A percentile compares a stretch with the other conserved stretches of the same genome.
phyloP scores from a whole-genome alignment of 2,888 invertebrate species.

The Frankliniella fusca region DNA sequence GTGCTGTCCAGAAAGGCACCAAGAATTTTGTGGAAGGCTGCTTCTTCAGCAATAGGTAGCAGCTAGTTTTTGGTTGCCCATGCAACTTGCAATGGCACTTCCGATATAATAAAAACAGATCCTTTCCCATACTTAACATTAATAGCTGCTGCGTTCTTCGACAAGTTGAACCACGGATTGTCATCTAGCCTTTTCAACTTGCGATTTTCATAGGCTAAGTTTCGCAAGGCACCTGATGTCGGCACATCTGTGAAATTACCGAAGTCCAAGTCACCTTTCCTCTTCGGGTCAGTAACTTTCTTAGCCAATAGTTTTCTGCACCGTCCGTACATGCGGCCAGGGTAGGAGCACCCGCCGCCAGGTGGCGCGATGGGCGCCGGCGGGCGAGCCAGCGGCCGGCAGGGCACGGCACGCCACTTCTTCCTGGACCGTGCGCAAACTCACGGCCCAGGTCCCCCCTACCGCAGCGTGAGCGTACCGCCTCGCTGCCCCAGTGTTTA shows the following conservation, averaged over 20 bases:
- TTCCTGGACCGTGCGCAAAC: too few relatives aligned
- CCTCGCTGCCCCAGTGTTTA: too few relatives aligned
- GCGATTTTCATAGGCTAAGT: too few relatives aligned
- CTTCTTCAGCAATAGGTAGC: background rate
- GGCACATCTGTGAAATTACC: background rate
- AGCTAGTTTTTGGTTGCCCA: background rate
- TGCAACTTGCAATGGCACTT: constrained; percentile 1
- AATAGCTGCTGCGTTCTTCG: background rate
- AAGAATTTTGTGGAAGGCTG: background rate
- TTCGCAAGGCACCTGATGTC: too few relatives aligned
- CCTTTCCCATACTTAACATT: background rate
- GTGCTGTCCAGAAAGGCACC: background rate
- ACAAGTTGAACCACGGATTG: background rate
- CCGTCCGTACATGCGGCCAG: too few relatives aligned
- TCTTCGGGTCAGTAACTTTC: background rate
- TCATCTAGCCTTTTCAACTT: too few relatives aligned
- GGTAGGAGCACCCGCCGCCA: too few relatives aligned
- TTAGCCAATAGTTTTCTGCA: background rate
- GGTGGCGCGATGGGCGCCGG: too few relatives aligned
- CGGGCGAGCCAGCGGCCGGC: too few relatives aligned
- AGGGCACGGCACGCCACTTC: too few relatives aligned
- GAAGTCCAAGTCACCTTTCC: background rate
- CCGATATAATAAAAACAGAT: background rate
- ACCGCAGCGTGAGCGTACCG: too few relatives aligned
- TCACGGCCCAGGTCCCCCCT: too few relatives aligned